These are phyloP conservation scores for Centropus unirufus DNA, from an alignment of 2,113 vertebrate species.

Conservation along the genomic window DNA sequence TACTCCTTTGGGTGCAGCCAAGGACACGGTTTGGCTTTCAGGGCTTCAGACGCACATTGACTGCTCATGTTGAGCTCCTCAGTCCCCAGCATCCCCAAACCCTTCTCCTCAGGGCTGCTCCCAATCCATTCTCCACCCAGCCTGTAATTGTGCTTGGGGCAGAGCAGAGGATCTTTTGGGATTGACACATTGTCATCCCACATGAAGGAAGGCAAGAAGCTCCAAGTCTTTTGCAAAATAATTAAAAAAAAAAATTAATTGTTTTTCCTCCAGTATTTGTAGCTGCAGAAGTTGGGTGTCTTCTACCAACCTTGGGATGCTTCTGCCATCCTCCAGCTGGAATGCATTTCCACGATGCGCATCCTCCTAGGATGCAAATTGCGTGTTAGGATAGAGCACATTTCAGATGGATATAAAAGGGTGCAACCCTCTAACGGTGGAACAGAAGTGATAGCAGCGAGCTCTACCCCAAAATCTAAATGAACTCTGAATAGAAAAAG, in stretches of 20 bases:
- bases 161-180: background rate
- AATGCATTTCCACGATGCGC: background rate
- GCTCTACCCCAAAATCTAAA: background rate
- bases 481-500: background rate
- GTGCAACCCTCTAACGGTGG: fast-evolving
- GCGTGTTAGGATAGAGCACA: fast-evolving
- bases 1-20: too few relatives aligned
- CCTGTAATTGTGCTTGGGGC: too few relatives aligned
- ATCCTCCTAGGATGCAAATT: background rate
- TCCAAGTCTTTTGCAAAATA: background rate
- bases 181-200: background rate
- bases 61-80: too few relatives aligned
- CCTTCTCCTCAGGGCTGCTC: too few relatives aligned
- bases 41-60: too few relatives aligned
- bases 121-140: too few relatives aligned
- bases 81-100: too few relatives aligned
- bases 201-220: background rate
- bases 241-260: fast-evolving
- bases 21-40: too few relatives aligned
- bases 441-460: background rate
- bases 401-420: background rate
- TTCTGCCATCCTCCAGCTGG: background rate
- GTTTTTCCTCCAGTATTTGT: fast-evolving
- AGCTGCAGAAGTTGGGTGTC: fast-evolving
- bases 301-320: background rate